Conservation (phyloP, 2,888 invertebrate genomes). For the Cylindroiulus punctatus region DNA sequence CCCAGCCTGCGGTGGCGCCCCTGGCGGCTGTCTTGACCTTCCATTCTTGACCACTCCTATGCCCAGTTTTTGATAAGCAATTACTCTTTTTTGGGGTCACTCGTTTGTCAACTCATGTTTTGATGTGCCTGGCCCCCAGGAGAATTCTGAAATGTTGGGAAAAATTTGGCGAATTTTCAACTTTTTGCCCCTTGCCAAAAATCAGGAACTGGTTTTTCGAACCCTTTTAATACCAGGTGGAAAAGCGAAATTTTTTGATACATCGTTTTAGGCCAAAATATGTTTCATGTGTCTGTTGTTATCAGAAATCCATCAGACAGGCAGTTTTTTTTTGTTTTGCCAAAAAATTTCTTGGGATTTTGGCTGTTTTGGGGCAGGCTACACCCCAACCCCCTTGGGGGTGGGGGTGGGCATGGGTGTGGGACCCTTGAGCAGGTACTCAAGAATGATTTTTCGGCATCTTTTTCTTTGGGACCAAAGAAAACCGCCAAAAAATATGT, state of each 20-base stretch:
- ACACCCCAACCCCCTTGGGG: not conserved
- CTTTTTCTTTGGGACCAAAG: not conserved
- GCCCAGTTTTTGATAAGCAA: slow-evolving; percentile 26
- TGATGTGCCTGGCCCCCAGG: not conserved
- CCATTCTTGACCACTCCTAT: not conserved
- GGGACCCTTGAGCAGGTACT: not conserved
- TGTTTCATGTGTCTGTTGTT: not conserved
- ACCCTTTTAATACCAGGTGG: not conserved
- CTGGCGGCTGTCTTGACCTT: not conserved
- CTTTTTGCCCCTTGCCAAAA: not conserved
- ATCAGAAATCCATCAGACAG: slow-evolving; percentile 12
- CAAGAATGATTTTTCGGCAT: not conserved
- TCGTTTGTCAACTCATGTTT: slow-evolving; percentile 7
- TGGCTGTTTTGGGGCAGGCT: no score
- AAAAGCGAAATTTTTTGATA: no score
- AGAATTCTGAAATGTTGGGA: not conserved
- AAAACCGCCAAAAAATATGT: not conserved
- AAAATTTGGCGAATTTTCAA: not conserved
- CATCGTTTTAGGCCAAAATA: no score
- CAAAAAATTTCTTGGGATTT: not conserved
- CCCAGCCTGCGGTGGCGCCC: not conserved
- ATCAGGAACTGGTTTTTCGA: not conserved
- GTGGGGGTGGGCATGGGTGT: not conserved
- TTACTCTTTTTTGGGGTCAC: slow-evolving; percentile 32
- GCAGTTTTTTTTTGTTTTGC: not conserved